phyloP scores from a whole-genome alignment of 2,797 vertebrate species.

The Schizothorax lantsangensis region DNA sequence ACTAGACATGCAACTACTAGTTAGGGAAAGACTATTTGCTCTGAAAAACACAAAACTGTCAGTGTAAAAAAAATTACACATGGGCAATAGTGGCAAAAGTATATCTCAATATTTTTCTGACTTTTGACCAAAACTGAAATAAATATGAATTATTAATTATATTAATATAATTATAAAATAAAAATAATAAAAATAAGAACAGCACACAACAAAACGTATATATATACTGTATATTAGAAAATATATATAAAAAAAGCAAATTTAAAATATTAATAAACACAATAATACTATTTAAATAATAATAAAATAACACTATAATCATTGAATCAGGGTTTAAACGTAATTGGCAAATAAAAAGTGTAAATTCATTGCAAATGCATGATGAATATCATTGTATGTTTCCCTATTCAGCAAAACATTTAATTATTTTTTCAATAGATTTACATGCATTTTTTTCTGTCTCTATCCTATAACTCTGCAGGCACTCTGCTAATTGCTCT shows the following conservation, averaged over 20 bases:
- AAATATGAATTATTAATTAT: background rate
- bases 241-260: background rate
- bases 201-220: too few species aligned
- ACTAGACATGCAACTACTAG: background rate
- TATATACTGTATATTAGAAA: too few species aligned
- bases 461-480: constrained; percentile 61
- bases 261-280: background rate
- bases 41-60: background rate
- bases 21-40: background rate
- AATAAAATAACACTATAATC: background rate
- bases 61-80: background rate
- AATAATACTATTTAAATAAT: background rate
- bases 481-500: background rate
- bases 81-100: background rate
- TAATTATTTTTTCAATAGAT: background rate
- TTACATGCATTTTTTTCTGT: background rate
- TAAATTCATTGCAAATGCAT: background rate
- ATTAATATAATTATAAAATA: background rate
- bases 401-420: background rate
- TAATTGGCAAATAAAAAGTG: background rate
- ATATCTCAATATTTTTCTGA: background rate
- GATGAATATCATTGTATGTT: background rate
- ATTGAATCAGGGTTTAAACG: background rate
- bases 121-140: background rate
- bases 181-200: too few species aligned